Evolutionary conservation across 1,140 invertebrate genomes (phyloP).

Genomic region (Palaemon carinicauda): DNA sequence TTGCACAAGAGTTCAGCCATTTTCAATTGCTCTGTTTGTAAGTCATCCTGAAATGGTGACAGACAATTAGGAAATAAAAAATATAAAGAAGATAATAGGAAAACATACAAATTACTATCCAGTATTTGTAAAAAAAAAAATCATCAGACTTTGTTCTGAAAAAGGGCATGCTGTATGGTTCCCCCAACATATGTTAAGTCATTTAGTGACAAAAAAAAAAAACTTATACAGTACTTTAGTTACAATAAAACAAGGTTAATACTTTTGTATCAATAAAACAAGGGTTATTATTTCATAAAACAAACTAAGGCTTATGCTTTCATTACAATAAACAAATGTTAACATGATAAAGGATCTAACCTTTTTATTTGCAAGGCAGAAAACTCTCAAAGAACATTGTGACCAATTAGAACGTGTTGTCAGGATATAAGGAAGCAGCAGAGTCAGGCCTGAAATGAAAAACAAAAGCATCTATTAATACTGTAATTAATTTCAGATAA

Average conservation of each 20-base stretch:
- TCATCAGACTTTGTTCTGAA: not conserved
- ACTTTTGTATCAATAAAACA: too few relatives aligned
- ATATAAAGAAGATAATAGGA: too few relatives aligned
- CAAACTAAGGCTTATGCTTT: too few relatives aligned
- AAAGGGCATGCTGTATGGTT: too few relatives aligned
- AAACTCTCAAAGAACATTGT: slow-evolving; percentile 86
- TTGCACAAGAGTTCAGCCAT: slow-evolving; percentile 92
- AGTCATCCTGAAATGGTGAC: slow-evolving; percentile 15
- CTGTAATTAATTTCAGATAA: not conserved
- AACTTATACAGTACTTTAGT: too few relatives aligned
- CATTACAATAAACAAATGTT: too few relatives aligned
- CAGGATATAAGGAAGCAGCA: slow-evolving; percentile 92
- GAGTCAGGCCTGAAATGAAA: slow-evolving; percentile 73
- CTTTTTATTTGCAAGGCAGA: slow-evolving; percentile 85
- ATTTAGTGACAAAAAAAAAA: not conserved
- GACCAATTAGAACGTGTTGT: slow-evolving; percentile 85
- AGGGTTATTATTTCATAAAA: too few relatives aligned
- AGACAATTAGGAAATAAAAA: too few relatives aligned
- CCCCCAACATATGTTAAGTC: not conserved
- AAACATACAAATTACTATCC: too few relatives aligned
- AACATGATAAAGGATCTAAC: slow-evolving; percentile 11
- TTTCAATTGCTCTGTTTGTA: slow-evolving; percentile 55
- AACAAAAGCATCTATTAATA: not conserved
- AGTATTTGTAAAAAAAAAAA: too few relatives aligned
- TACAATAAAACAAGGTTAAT: too few relatives aligned